Base-by-base conservation (phyloP, 2,113 vertebrate genomes). In the Phylloscopus trochilus region DNA sequence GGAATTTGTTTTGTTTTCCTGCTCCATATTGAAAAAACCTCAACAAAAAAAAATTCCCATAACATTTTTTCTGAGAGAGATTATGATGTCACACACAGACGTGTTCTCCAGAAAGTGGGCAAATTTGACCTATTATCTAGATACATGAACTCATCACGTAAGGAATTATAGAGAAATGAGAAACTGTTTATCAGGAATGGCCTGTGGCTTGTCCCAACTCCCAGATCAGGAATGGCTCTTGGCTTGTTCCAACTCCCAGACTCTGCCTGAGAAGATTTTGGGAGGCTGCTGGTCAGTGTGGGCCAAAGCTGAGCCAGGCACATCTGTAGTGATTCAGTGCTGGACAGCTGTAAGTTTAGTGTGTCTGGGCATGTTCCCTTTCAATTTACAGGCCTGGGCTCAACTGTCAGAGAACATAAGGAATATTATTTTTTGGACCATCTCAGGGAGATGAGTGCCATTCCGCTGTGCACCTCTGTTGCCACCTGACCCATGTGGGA, bases 401-500 rank as follows among this genome's bases (percentile, higher is more conserved):
- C 68, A 76, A 18, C 33, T 5, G 7, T 26, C 28, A 52, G 72
- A 59, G 10, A 26, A 33, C 30, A 43, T 6, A 51, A 30, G 18
- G 26, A 75, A 26, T 63, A 26, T 31, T 60, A 33, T 2, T 4
- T 62, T 90, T 83, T 4, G 1, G 44, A 24, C 17, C 4, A 31
- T 22, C 22, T 89, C 44, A 46, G 56, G 3, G 6, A 58, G 51
- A 49, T 8, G 7, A 22, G 7, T 30, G 10, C 52, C 3, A 3
- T 67, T 83, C 43, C 51, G 75, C 31, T 62, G 24, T 39, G 44
- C 35, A 7, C 3, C 17, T 35, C 39, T 79, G 37, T 23, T 66
- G 55, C 16, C 51, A 3, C 4, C 20, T 2, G 4, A 7, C 3
- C 33, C 2, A 0, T 0, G 3, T 46, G 35, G 35, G 62, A 35